Conservation (phyloP, 2,888 invertebrate species). For the Lissonota sp. region DNA sequence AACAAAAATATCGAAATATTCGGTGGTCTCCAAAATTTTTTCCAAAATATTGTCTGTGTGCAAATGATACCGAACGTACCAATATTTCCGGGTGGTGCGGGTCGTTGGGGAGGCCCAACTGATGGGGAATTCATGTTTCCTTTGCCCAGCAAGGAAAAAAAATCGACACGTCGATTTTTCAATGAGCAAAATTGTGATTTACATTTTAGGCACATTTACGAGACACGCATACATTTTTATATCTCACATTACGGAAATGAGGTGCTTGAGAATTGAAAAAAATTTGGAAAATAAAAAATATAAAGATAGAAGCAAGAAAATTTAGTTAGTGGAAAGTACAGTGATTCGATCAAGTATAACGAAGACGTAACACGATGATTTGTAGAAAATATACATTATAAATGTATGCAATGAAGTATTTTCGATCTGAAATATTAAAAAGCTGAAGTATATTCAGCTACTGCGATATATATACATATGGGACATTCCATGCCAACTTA, state of each 20-base stretch:
- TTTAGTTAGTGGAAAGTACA: not conserved
- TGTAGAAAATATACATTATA: not conserved
- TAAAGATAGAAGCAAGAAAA: conserved; percentile 10
- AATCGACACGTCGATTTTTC: conserved; percentile 34
- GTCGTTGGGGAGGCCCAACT: conserved; percentile 81
- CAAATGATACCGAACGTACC: conserved; percentile 75
- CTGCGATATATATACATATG: no score
- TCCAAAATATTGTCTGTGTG: not conserved
- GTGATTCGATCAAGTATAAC: conserved; percentile 18
- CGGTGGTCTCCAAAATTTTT: no score
- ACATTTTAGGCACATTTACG: not conserved
- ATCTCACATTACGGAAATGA: conserved; percentile 8
- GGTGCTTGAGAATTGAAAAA: conserved; percentile 13
- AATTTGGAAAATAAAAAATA: not conserved
- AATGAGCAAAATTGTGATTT: conserved; percentile 31
- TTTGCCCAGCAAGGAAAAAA: conserved; percentile 79
- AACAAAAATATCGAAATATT: no score
- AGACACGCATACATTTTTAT: not conserved
- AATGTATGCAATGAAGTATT: conserved; percentile 8
- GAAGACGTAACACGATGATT: conserved; percentile 8
- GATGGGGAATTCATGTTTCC: conserved; percentile 76
- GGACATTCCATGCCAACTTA: no score
- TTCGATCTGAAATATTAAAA: no score
- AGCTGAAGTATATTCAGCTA: no score
- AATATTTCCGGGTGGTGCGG: conserved; percentile 82